These are phyloP conservation scores for Charaxes varanes DNA, from an alignment of 1,140 invertebrate species.

Conservation along the genomic window DNA sequence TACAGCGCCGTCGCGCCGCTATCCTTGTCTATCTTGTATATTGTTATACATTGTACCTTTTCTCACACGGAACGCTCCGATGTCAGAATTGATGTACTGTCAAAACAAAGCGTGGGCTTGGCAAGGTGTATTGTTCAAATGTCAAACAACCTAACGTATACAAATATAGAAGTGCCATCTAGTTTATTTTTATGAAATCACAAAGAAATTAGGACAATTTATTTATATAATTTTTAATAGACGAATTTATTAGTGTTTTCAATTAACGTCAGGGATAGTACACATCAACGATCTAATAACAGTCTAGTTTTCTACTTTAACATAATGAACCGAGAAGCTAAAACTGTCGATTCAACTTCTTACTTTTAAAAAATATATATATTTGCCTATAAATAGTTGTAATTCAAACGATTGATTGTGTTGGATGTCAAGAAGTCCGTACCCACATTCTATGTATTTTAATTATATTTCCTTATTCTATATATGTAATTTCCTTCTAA, in stretches of 20 bases:
- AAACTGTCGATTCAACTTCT: no score
- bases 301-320: no score
- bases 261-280: no score
- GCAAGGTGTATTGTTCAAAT: slow-evolving; percentile 42
- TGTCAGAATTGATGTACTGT: slow-evolving; percentile 56
- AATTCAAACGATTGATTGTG: no score
- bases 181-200: slow-evolving; percentile 15
- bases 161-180: slow-evolving; percentile 39
- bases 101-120: slow-evolving; percentile 68
- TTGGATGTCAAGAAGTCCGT: no score
- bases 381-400: no score
- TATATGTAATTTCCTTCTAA: no score
- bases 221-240: slow-evolving; percentile 21
- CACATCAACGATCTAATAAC: no score
- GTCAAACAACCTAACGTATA: slow-evolving; percentile 52
- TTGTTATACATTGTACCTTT: slow-evolving; percentile 26
- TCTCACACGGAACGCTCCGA: slow-evolving; percentile 39
- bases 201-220: slow-evolving; percentile 31
- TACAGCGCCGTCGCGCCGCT: slow-evolving; percentile 60
- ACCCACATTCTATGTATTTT: no score
- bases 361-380: no score
- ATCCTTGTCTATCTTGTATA: slow-evolving; percentile 28
- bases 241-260: slow-evolving; percentile 1
- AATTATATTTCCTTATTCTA: no score
- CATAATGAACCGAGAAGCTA: no score